Evolutionary conservation across 2,797 vertebrate genomes (phyloP).

Genomic region (Danio choprae): DNA sequence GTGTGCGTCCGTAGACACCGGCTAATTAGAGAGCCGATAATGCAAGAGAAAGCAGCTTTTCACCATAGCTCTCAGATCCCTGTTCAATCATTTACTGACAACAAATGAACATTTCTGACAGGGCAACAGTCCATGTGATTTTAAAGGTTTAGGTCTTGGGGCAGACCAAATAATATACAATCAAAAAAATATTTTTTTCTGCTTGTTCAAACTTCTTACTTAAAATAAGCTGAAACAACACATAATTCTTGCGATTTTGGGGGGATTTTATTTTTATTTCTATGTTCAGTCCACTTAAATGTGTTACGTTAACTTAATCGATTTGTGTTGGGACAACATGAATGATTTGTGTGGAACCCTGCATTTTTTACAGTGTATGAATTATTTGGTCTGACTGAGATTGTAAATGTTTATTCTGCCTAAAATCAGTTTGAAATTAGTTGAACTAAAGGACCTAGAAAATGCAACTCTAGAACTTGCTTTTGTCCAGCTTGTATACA

Average conservation of each 20-base stretch:
- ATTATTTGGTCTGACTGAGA: too few relatives aligned
- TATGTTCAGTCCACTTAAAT: too few relatives aligned
- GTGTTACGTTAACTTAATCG: too few relatives aligned
- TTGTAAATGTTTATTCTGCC: neutral
- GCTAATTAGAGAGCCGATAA: constrained; percentile 73
- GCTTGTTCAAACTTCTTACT: too few relatives aligned
- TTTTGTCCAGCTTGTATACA: neutral
- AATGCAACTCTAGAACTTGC: neutral
- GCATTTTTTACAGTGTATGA: too few relatives aligned
- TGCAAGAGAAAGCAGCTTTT: constrained; percentile 67
- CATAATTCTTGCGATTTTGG: too few relatives aligned
- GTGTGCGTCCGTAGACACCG: constrained; percentile 76
- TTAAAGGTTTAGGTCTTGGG: neutral
- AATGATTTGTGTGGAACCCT: too few relatives aligned
- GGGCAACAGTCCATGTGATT: neutral
- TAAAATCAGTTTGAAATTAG: neutral
- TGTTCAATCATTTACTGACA: constrained; percentile 30
- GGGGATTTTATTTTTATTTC: too few relatives aligned
- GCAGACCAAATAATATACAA: neutral
- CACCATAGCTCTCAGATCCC: constrained; percentile 58
- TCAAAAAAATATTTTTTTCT: too few relatives aligned
- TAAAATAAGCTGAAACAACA: too few relatives aligned
- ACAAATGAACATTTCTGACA: neutral
- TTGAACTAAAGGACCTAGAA: neutral
- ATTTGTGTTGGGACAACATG: too few relatives aligned